These are phyloP conservation scores for Toxostoma redivivum DNA, from an alignment of 2,113 vertebrate genomes.

Conservation along the genomic window DNA sequence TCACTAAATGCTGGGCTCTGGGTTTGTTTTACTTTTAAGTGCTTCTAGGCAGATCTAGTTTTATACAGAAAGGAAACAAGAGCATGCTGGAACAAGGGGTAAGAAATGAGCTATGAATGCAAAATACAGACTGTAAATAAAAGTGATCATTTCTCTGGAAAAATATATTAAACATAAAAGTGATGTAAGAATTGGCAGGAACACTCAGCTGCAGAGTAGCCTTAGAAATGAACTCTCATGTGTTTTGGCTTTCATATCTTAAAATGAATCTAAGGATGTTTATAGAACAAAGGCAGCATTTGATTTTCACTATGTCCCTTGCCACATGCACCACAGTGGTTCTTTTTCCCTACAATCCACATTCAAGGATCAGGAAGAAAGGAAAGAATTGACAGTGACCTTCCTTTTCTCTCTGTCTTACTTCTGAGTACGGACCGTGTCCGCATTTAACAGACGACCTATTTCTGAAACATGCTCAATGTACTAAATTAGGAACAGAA, in stretches of 20 bases:
- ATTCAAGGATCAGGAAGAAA: background rate
- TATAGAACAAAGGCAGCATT: constrained; percentile 15
- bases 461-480: constrained; percentile 31
- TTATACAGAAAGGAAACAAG: background rate
- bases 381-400: background rate
- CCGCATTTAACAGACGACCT: constrained; percentile 56
- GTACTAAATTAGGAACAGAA: constrained; percentile 55
- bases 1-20: background rate
- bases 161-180: background rate
- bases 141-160: background rate
- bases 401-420: constrained; percentile 13
- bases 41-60: background rate
- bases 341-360: background rate
- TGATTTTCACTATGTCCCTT: background rate
- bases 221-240: background rate
- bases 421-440: background rate
- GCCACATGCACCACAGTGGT: background rate
- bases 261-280: background rate
- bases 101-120: background rate
- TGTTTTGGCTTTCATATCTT: background rate
- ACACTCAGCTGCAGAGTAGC: background rate
- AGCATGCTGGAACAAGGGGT: background rate
- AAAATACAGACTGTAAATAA: background rate
- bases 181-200: constrained; percentile 32
- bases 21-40: background rate